Percentiles rank a stretch among this genome's conserved stretches.
Conservation (phyloP, 2,797 vertebrate genomes). For the Cossypha niveicapilla region DNA sequence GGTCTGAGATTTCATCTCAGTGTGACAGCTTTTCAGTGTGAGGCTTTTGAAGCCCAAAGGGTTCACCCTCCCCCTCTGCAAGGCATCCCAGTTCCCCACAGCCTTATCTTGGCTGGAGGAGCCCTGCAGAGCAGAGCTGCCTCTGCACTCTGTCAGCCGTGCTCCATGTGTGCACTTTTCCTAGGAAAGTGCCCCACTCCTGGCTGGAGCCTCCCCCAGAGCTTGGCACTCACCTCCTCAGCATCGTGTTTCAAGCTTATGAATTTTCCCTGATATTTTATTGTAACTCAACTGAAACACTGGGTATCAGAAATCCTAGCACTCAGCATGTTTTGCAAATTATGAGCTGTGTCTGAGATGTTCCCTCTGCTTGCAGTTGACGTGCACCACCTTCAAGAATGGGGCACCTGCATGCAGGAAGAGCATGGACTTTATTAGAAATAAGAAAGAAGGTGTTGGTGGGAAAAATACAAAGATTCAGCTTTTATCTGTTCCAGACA, state of each 20-base stretch:
- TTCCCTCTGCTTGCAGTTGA: background rate
- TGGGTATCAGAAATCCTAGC: background rate
- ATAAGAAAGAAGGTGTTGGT: background rate
- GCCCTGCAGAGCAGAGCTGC: conserved; percentile 42
- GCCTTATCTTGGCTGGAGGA: conserved; percentile 39
- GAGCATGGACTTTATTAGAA: background rate
- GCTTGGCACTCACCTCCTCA: background rate
- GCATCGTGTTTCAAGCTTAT: background rate
- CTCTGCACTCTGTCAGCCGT: conserved; percentile 56
- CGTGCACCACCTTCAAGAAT: background rate
- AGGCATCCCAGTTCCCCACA: conserved; percentile 34
- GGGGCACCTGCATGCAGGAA: background rate
- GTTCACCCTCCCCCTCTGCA: conserved; percentile 23
- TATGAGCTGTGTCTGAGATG: background rate
- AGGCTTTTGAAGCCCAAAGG: background rate
- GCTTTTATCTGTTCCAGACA: background rate
- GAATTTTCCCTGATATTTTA: conserved; percentile 7
- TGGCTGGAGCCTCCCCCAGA: background rate
- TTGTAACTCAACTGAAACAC: background rate
- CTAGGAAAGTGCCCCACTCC: background rate
- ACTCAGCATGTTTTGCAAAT: background rate
- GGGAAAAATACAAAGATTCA: background rate
- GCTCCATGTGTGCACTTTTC: background rate
- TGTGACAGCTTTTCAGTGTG: background rate
- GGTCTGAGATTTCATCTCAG: background rate